Evolutionary conservation across 64 coral and sea anemone genomes (phyloP), one percentile per base, ranked within the genome.

Genomic region (Acropora tenuis): DNA sequence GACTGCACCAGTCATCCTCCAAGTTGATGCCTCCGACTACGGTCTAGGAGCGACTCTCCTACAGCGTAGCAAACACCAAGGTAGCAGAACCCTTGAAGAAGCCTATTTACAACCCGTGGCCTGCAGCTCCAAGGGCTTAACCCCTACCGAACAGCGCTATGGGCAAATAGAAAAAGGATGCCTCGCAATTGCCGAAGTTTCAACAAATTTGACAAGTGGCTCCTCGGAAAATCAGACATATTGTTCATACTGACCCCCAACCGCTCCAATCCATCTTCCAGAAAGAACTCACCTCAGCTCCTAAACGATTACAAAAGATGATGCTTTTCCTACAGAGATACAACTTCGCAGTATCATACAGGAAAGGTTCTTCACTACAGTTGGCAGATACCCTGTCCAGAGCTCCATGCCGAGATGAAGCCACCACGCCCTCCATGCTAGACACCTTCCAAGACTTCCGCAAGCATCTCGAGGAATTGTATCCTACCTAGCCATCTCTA

Each of bases 261-360:
- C 52, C 52, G 10, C 52, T 55, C 1, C 52, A 55, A 55, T 55
- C 52, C 52, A 55, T 55, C 52, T 55, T 3, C 52, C 52, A 55
- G 15, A 90, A 90, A 46, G 78, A 90, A 41, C 89, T 82, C 7
- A 41, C 69, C 13, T 53, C 86, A 46, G 78, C 78, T 1, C 86
- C 86, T 42, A 88, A 88, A 3, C 71, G 86, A 4, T 44, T 88
- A 40, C 49, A 55, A 9, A 55, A 55, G 52, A 55, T 55, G 2
- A 55, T 55, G 52, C 52, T 55, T 55, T 55, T 55, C 52, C 52
- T 55, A 55, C 52, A 55, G 52, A 5, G 52, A 55, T 55, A 55
- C 52, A 55, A 55, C 52, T 55, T 55, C 52, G 10, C 52, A 55
- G 52, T 55, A 9, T 7, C 52, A 55, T 55, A 55, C 52, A 55